phyloP scores from a whole-genome alignment of 53 echinoderm and acorn worm genomes.

The Patiria pectinifera region DNA sequence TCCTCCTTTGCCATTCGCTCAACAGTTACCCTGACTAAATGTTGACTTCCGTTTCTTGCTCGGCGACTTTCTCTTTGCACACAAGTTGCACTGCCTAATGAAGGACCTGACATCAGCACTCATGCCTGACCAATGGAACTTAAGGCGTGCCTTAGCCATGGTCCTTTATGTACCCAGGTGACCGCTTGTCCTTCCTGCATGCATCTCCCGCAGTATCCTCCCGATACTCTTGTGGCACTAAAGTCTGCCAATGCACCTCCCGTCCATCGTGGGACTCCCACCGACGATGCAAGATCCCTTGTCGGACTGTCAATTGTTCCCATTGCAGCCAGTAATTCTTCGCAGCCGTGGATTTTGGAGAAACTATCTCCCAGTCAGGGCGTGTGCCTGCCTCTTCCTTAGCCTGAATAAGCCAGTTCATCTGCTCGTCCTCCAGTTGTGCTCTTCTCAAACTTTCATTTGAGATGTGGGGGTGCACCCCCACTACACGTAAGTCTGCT shows the following conservation, averaged over 20 bases:
- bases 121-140: conserved; percentile 55
- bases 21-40: background rate
- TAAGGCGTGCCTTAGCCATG: conserved; percentile 16
- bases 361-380: conserved; percentile 28
- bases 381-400: conserved; percentile 4
- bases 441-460: background rate
- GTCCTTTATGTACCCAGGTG: conserved; percentile 58
- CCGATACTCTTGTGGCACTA: background rate
- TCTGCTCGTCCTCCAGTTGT: background rate
- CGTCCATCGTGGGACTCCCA: conserved; percentile 56
- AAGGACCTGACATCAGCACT: conserved; percentile 27
- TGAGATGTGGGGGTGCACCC: background rate
- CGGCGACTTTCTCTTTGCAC: background rate
- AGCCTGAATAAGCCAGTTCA: conserved; percentile 9
- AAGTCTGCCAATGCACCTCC: background rate
- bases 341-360: background rate
- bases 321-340: conserved; percentile 50
- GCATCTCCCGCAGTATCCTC: conserved; percentile 31
- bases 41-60: background rate
- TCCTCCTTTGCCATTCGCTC: conserved; percentile 45
- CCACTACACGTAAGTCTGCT: background rate
- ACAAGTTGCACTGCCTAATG: conserved; percentile 50
- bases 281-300: conserved; percentile 15
- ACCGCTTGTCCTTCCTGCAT: conserved; percentile 25
- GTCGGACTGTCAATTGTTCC: conserved; percentile 8